Percentiles rank a stretch among this genome's conserved stretches.
phyloP scores from a whole-genome alignment of 2,797 vertebrate species.

The Spinibarbus caldwelli region DNA sequence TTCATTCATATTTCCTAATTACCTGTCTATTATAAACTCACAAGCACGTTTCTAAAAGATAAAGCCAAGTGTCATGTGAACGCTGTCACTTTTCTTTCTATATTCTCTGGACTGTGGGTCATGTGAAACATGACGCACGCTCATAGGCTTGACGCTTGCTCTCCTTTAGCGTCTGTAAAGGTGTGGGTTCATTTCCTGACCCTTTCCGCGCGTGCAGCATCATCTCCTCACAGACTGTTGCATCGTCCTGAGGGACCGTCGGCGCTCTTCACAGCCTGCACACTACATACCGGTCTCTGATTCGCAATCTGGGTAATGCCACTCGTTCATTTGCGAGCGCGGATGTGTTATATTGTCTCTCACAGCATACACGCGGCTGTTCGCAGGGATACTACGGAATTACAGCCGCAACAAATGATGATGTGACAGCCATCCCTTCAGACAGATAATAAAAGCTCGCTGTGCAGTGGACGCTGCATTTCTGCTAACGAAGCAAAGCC shows the following conservation, averaged over 20 bases:
- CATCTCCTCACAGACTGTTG: conserved; percentile 43
- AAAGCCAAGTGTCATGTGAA: not conserved
- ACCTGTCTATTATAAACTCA: not conserved
- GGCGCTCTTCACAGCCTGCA: conserved; percentile 45
- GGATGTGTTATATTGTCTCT: conserved; percentile 32
- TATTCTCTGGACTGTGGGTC: not conserved
- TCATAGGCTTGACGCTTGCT: conserved; percentile 14
- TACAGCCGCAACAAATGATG: conserved; percentile 52
- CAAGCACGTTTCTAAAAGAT: not conserved
- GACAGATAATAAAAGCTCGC: conserved; percentile 49
- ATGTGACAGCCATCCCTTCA: conserved; percentile 37
- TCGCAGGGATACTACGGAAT: conserved; percentile 32
- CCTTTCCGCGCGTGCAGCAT: conserved; percentile 42
- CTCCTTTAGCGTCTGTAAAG: conserved; percentile 20
- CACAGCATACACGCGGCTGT: conserved; percentile 46
- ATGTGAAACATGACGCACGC: conserved; percentile 47
- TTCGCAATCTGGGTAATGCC: conserved; percentile 55
- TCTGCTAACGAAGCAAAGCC: conserved; percentile 56
- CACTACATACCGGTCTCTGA: conserved; percentile 17
- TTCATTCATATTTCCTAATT: not conserved
- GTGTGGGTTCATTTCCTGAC: conserved; percentile 22
- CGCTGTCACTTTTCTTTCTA: conserved; percentile 13
- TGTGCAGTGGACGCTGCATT: conserved; percentile 57
- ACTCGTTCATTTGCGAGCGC: conserved; percentile 60
- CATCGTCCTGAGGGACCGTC: conserved; percentile 61